Evolutionary conservation across 2,888 invertebrate genomes (phyloP).

Genomic region (Drosophila multiciliata): DNA sequence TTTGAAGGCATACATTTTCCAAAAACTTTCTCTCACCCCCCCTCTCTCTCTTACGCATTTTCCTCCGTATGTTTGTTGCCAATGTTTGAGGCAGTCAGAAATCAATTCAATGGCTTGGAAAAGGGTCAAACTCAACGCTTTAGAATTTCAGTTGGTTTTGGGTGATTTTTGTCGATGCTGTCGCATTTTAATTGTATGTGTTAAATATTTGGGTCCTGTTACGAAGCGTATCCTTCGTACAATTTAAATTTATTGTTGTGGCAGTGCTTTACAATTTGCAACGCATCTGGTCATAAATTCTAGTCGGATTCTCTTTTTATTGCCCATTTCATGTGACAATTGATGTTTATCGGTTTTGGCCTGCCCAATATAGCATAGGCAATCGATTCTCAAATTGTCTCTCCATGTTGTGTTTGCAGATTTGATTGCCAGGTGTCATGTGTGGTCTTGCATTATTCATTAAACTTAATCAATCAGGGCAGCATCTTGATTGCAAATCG

Average conservation of each 20-base stretch:
- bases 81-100: conserved; percentile 34
- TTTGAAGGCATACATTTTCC: conserved; percentile 34
- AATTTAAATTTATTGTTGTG: conserved; percentile 65
- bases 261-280: conserved; percentile 39
- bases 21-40: conserved; percentile 1
- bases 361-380: conserved; percentile 16
- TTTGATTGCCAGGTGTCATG: conserved; percentile 61
- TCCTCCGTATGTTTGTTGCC: conserved; percentile 14
- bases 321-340: conserved; percentile 47
- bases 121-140: conserved; percentile 62
- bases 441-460: conserved; percentile 60
- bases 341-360: conserved; percentile 54
- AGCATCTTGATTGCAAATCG: conserved; percentile 32
- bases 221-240: conserved; percentile 20
- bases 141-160: conserved; percentile 41
- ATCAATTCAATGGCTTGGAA: conserved; percentile 77
- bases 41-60: background rate
- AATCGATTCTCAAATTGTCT: conserved; percentile 30
- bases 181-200: conserved; percentile 74
- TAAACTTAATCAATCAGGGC: conserved; percentile 69
- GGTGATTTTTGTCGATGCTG: conserved; percentile 51
- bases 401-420: conserved; percentile 16
- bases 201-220: conserved; percentile 64
- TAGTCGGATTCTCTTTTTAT: conserved; percentile 21
- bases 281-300: conserved; percentile 59